These are phyloP conservation scores for Zhuqinia jingwanae DNA, from an alignment of 2,888 invertebrate species.

Conservation along the genomic window DNA sequence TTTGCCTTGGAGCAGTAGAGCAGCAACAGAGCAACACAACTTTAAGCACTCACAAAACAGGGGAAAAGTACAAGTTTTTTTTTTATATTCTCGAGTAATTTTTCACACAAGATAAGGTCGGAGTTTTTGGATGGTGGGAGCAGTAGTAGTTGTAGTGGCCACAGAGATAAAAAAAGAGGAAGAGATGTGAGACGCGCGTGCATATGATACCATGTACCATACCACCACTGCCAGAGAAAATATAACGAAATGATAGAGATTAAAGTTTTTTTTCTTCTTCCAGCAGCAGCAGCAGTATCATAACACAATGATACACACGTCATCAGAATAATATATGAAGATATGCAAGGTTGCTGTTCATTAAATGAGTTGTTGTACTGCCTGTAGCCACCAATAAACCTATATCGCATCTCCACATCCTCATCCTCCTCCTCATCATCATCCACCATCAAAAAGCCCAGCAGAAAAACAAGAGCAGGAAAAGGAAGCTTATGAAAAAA, in stretches of 20 bases:
- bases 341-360: background rate
- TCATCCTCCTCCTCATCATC: background rate
- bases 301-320: too few species aligned
- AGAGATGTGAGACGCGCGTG: too few species aligned
- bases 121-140: too few species aligned
- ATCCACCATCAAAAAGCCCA: background rate
- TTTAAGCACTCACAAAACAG: too few species aligned
- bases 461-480: conserved; percentile 6
- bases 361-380: conserved; percentile 56
- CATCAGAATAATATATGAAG: background rate
- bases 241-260: background rate
- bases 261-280: too few species aligned
- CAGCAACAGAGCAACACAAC: conserved; percentile 3
- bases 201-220: too few species aligned
- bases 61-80: conserved; percentile 7
- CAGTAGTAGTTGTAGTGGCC: background rate
- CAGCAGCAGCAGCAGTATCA: too few species aligned
- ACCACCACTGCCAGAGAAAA: too few species aligned
- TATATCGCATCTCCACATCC: too few species aligned
- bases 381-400: conserved; percentile 44
- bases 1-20: conserved; percentile 29
- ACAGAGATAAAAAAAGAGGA: too few species aligned
- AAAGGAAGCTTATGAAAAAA: conserved; percentile 16
- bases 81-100: background rate
- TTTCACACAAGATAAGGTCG: background rate